Base-by-base conservation (phyloP, 2,797 vertebrate genomes). In the Echiichthys vipera region DNA sequence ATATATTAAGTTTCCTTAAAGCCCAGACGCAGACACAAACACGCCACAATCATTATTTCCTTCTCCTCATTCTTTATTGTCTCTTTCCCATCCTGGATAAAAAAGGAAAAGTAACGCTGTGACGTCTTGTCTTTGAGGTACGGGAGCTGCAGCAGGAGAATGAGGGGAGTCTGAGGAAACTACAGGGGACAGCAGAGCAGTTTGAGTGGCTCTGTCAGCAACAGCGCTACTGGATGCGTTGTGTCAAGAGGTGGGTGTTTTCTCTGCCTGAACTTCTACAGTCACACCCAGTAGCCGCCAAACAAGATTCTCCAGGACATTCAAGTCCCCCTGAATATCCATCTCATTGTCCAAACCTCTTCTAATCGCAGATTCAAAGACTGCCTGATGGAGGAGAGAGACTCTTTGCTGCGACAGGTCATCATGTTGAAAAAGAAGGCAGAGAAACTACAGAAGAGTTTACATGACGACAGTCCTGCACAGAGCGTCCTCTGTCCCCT, bases 201-300 rank as follows among this genome's bases (percentile, higher is more conserved):
- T 93, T 93, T 5, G 94, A 95, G 88, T 93, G 92, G 92, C 86
- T 95, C 7, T 95, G 94, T 63, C 89, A 94, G 74, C 94, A 95
- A 27, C 95, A 95, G 80, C 87, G 92, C 9, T 80, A 84, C 86
- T 95, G 94, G 95, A 93, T 94, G 84, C 78, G 73, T 15, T 91
- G 88, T 18, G 90, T 95, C 27, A 94, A 91, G 64, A 94, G 93
- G 94, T 94, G 45, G 2, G 71, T 1, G 0, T n/a, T 32, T 56
- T 37, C 14, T 50, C 39, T n/a, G n/a, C 14, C 30, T 29, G 13
- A 47, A 39, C 30, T 1, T 29, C 22, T 4, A 56, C 30, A 29
- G 3, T 12, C 22, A 20, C 45, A 57, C 63, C 5, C 3, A 22
- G 4, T 36, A 36, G n/a, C n/a, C n/a, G n/a, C n/a, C n/a, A n/a